Conservation (phyloP, 2,888 invertebrate species). For the Nebria brevicollis region DNA sequence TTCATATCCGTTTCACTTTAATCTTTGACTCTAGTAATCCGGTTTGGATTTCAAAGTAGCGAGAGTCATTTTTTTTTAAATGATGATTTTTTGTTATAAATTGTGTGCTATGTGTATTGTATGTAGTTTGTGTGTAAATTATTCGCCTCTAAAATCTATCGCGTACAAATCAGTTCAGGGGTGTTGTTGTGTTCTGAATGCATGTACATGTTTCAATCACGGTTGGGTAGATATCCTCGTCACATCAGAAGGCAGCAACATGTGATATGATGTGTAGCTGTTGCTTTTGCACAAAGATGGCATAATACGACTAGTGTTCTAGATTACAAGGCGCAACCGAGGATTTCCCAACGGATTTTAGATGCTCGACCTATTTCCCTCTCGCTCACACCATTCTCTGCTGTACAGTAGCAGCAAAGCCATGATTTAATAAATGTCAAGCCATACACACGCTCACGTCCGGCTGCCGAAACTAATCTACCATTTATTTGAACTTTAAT, state of each 20-base stretch:
- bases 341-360: not conserved
- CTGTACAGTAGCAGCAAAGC: not conserved
- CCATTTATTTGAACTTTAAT: not conserved
- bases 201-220: not conserved
- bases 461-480: not conserved
- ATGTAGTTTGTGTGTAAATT: too few species aligned
- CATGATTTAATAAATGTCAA: not conserved
- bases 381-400: not conserved
- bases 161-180: not conserved
- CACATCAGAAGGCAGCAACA: not conserved
- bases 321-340: not conserved
- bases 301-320: not conserved
- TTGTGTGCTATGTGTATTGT: too few species aligned
- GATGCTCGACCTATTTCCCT: not conserved
- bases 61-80: too few species aligned
- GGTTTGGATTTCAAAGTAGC: too few species aligned
- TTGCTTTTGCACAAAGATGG: not conserved
- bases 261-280: not conserved
- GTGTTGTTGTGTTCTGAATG: not conserved
- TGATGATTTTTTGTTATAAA: too few species aligned
- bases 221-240: not conserved
- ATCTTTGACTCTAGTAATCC: not conserved
- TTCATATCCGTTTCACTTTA: conserved; percentile 15
- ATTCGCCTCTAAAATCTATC: too few species aligned
- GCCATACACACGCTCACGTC: not conserved